phyloP scores from a whole-genome alignment of 2,797 vertebrate species.

The Manis pentadactyla region DNA sequence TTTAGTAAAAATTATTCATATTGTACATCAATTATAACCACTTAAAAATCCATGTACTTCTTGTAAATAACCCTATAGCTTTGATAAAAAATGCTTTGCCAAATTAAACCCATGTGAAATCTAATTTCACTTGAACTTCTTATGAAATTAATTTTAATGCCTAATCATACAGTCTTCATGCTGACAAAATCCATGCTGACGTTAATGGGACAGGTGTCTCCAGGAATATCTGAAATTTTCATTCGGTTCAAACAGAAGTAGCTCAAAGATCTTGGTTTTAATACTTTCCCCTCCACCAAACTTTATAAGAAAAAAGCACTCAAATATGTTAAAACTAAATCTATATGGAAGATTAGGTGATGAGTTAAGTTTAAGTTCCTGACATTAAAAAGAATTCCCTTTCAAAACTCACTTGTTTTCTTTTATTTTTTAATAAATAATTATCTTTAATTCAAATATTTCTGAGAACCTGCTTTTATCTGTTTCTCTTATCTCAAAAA shows the following conservation, averaged over 20 bases:
- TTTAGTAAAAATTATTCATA: not conserved
- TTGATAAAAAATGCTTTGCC: conserved; percentile 10
- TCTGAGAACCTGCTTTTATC: not conserved
- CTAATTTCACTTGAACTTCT: conserved; percentile 64
- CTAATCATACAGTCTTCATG: conserved; percentile 59
- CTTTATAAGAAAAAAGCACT: not conserved
- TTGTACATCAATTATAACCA: not conserved
- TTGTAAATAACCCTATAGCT: conserved; percentile 14
- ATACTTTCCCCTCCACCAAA: conserved; percentile 51
- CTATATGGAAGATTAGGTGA: not conserved
- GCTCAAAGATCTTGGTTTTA: conserved; percentile 28
- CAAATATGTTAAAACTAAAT: not conserved
- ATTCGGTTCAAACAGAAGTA: conserved; percentile 49
- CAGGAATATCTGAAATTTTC: conserved; percentile 46
- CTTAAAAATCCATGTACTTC: conserved; percentile 17
- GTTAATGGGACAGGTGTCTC: conserved; percentile 72
- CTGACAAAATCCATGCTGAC: conserved; percentile 76
- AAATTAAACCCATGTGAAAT: conserved; percentile 56
- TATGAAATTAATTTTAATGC: conserved; percentile 79
- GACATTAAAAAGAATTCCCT: not conserved
- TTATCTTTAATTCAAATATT: not conserved
- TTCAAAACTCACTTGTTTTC: not conserved
- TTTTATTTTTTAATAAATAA: not conserved
- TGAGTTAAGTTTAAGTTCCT: not conserved
- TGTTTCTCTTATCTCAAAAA: conserved; percentile 10